These are phyloP conservation scores for Microcebus tavaratra DNA, from an alignment of 2,113 vertebrate genomes.

Conservation along the genomic window DNA sequence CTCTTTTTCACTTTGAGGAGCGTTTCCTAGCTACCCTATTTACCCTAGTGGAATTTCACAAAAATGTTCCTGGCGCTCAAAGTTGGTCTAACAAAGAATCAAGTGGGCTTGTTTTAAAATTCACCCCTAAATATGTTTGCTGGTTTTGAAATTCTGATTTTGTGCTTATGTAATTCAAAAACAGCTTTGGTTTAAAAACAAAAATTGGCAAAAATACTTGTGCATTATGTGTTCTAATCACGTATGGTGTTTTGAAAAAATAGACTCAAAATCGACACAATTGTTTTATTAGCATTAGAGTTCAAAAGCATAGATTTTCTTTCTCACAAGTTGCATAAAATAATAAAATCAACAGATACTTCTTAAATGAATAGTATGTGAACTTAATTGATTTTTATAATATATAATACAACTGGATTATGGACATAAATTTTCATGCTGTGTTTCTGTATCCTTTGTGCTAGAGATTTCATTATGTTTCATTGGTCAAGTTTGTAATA, in stretches of 20 bases:
- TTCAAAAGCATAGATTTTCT: slow-evolving; percentile 67
- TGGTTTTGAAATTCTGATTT: slow-evolving; percentile 83
- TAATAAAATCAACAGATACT: slow-evolving; percentile 60
- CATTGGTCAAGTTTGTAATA: background rate
- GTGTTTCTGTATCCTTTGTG: background rate
- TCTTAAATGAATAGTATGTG: slow-evolving; percentile 47
- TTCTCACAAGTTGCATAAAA: slow-evolving; percentile 58
- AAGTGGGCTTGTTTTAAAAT: slow-evolving; percentile 83
- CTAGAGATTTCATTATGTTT: background rate
- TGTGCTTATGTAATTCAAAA: slow-evolving; percentile 84
- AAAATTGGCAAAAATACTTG: slow-evolving; percentile 82
- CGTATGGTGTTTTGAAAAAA: slow-evolving; percentile 85
- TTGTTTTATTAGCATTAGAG: slow-evolving; percentile 78
- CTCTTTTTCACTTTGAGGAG: slow-evolving; percentile 60
- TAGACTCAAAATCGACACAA: slow-evolving; percentile 80
- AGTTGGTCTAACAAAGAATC: slow-evolving; percentile 76
- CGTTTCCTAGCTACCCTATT: slow-evolving; percentile 75
- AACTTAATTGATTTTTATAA: slow-evolving; percentile 25
- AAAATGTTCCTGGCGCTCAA: slow-evolving; percentile 66
- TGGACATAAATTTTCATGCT: background rate
- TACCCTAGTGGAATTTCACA: slow-evolving; percentile 80
- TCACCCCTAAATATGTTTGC: slow-evolving; percentile 81
- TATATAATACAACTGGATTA: background rate
- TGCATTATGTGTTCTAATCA: slow-evolving; percentile 86
- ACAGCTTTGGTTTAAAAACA: slow-evolving; percentile 87